These are phyloP conservation scores for Lasius fuliginosus DNA, from an alignment of 2,888 invertebrate species.

Conservation along the genomic window DNA sequence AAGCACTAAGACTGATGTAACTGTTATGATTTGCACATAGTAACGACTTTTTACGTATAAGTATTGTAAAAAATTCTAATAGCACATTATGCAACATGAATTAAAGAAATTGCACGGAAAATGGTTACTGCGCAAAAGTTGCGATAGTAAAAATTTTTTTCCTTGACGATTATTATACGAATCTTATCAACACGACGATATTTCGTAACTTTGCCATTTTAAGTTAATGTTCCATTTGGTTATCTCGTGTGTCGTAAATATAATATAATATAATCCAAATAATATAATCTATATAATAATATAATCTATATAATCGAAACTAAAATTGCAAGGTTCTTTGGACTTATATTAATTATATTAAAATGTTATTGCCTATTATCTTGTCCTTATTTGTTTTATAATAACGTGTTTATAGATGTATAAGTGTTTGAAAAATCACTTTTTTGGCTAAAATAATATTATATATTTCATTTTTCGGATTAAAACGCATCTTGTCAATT, in stretches of 20 bases:
- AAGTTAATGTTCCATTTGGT: not conserved
- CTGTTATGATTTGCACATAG: conserved; percentile 36
- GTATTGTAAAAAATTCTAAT: conserved; percentile 36
- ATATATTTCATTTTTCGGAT: not conserved
- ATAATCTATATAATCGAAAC: not conserved
- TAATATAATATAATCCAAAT: not conserved
- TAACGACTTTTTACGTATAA: conserved; percentile 36
- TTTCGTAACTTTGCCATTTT: conserved; percentile 2
- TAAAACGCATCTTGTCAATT: too few species aligned
- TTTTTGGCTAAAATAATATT: conserved; percentile 10
- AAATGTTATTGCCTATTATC: conserved; percentile 16
- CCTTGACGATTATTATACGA: not conserved
- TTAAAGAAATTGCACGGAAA: conserved; percentile 32
- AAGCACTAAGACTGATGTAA: conserved; percentile 18
- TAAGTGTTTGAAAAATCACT: not conserved
- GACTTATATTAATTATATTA: not conserved
- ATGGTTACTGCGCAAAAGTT: not conserved
- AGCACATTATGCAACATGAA: conserved; percentile 3
- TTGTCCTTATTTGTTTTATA: not conserved
- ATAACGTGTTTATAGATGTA: not conserved
- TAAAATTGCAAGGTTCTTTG: not conserved
- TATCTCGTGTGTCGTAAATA: not conserved
- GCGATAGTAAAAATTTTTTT: conserved; percentile 10
- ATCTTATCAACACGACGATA: conserved; percentile 12
- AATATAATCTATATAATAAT: not conserved